Conservation (phyloP, 2,113 vertebrate genomes). For the Pterophyllum scalare region DNA sequence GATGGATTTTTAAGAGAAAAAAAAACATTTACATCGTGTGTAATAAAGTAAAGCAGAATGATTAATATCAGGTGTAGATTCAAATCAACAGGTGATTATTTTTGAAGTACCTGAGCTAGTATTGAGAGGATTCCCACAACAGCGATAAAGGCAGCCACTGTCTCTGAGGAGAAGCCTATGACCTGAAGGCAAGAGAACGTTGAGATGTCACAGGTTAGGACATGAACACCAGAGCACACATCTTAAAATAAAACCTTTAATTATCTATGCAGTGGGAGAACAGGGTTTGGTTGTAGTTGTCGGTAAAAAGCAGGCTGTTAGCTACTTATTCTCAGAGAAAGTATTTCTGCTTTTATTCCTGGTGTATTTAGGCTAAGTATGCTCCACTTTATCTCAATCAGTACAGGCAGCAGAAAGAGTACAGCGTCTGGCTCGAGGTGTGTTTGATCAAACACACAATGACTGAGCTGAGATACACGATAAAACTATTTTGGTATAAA, state of each 20-base stretch:
- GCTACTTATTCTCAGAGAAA: not conserved
- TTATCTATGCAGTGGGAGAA: not conserved
- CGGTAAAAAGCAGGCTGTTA: not conserved
- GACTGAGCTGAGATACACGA: not conserved
- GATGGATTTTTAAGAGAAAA: no score
- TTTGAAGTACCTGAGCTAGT: constrained; percentile 86
- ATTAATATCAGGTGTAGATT: not conserved
- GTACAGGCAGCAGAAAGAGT: not conserved
- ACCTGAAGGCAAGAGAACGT: constrained; percentile 78
- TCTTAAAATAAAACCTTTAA: not conserved
- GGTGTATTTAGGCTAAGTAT: constrained; percentile 19
- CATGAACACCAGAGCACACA: not conserved
- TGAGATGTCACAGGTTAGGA: constrained; percentile 28
- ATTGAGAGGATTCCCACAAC: constrained; percentile 93
- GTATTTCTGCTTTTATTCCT: not conserved
- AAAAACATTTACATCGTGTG: no score
- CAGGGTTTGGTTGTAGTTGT: not conserved
- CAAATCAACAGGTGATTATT: not conserved
- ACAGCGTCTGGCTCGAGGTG: not conserved
- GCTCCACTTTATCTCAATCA: not conserved
- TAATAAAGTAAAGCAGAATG: not conserved
- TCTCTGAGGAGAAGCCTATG: constrained; percentile 89
- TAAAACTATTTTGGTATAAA: not conserved
- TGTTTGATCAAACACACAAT: constrained; percentile 4
- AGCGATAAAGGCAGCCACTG: constrained; percentile 91